Evolutionary conservation across 2,113 vertebrate genomes (phyloP).

Genomic region (Anoplopoma fimbria): DNA sequence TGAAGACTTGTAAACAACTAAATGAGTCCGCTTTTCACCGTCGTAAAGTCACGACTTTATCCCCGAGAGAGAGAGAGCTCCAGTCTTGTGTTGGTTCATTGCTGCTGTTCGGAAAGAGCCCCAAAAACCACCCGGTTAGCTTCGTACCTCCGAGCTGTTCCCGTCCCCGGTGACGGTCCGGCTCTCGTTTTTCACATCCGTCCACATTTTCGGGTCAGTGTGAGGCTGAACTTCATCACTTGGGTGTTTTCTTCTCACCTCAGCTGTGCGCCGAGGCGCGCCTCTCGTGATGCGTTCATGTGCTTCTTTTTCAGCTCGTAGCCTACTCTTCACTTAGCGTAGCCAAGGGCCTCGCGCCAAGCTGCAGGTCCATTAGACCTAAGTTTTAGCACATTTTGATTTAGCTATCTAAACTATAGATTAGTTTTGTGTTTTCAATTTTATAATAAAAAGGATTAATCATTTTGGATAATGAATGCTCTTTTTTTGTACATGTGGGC

Average conservation of each 20-base stretch:
- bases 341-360: neutral
- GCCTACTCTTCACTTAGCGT: neutral
- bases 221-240: neutral
- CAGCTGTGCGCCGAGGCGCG: neutral
- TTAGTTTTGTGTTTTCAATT: neutral
- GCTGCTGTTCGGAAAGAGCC: too few relatives aligned
- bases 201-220: slow-evolving; percentile 45
- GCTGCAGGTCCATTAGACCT: too few relatives aligned
- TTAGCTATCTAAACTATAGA: neutral
- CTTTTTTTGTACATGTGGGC: neutral
- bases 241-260: neutral
- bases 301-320: neutral
- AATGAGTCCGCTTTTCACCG: neutral
- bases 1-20: neutral
- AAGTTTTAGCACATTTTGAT: neutral
- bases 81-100: neutral
- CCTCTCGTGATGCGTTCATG: slow-evolving; percentile 54
- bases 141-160: slow-evolving; percentile 61
- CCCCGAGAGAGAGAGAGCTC: too few relatives aligned
- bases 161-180: neutral
- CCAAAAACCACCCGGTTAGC: neutral
- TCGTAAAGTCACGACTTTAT: neutral
- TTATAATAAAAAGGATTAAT: too few relatives aligned
- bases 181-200: slow-evolving; percentile 50
- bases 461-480: neutral